Percentiles rank a stretch among this genome's conserved stretches.
phyloP scores from a whole-genome alignment of 2,113 vertebrate species.

The Vimba vimba region DNA sequence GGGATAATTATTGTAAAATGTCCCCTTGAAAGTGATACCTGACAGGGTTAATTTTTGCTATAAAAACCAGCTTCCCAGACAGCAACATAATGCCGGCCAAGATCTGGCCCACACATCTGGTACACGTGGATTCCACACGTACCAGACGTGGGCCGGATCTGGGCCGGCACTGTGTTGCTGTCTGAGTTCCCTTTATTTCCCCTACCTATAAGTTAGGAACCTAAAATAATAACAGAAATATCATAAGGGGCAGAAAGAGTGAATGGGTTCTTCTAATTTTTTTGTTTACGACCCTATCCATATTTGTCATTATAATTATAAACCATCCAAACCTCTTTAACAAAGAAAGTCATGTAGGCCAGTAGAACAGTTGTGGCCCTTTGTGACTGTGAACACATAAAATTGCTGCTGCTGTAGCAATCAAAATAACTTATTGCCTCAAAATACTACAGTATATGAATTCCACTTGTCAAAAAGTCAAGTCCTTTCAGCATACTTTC shows the following conservation, averaged over 20 bases:
- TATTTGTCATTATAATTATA: background rate
- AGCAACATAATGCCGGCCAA: too few relatives aligned
- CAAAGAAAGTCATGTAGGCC: background rate
- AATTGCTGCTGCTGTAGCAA: constrained; percentile 52
- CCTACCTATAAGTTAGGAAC: background rate
- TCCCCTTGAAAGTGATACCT: background rate
- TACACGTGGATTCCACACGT: too few relatives aligned
- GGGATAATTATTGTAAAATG: background rate
- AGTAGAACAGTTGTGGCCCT: constrained; percentile 19
- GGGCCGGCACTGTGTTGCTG: too few relatives aligned
- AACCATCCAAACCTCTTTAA: constrained; percentile 35
- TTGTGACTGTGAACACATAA: constrained; percentile 45
- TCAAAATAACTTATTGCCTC: constrained; percentile 53
- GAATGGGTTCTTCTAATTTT: too few relatives aligned
- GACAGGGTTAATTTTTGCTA: background rate
- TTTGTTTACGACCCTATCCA: background rate
- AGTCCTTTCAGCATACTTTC: constrained; percentile 55
- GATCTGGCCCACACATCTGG: too few relatives aligned
- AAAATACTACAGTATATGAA: constrained; percentile 38
- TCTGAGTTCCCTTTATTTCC: background rate
- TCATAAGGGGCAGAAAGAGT: background rate
- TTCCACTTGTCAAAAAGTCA: constrained; percentile 38
- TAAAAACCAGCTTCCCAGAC: background rate
- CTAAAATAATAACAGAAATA: background rate
- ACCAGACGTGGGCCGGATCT: too few relatives aligned